Conservation (phyloP, 1,140 invertebrate genomes). For the Hestina assimilis region DNA sequence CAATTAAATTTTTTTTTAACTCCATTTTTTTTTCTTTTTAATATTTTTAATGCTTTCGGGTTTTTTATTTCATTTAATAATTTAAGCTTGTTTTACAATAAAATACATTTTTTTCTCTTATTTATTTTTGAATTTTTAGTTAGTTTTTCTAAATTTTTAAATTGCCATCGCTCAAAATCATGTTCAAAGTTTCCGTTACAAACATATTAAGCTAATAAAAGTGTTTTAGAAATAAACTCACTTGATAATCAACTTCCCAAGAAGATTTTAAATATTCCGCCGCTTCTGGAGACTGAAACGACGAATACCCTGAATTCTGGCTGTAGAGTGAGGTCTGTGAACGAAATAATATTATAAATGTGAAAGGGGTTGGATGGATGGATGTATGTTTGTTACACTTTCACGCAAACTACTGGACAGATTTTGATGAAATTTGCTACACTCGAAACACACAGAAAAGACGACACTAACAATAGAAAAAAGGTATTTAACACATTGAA, state of each 20-base stretch:
- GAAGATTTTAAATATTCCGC: conserved; percentile 32
- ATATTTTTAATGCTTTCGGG: not conserved
- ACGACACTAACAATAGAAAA: too few relatives aligned
- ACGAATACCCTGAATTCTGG: conserved; percentile 27
- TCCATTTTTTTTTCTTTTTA: not conserved
- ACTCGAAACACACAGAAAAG: too few relatives aligned
- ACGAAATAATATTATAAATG: conserved; percentile 9
- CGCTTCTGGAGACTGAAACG: conserved; percentile 31
- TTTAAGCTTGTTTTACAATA: too few relatives aligned
- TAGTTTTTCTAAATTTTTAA: not conserved
- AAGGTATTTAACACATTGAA: too few relatives aligned
- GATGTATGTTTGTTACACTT: too few relatives aligned
- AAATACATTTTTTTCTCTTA: too few relatives aligned
- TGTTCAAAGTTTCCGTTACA: too few relatives aligned
- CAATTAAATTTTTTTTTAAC: not conserved
- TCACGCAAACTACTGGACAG: too few relatives aligned
- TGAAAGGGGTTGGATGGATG: not conserved
- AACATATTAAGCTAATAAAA: too few relatives aligned
- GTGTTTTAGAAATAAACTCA: conserved; percentile 11
- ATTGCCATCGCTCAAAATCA: too few relatives aligned
- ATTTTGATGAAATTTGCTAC: too few relatives aligned
- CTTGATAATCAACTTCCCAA: conserved; percentile 55
- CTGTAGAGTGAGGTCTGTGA: conserved; percentile 45
- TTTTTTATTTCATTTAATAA: too few relatives aligned
- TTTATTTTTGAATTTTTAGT: not conserved